Conservation (phyloP, 2,888 invertebrate species). For the Gibbula magus region DNA sequence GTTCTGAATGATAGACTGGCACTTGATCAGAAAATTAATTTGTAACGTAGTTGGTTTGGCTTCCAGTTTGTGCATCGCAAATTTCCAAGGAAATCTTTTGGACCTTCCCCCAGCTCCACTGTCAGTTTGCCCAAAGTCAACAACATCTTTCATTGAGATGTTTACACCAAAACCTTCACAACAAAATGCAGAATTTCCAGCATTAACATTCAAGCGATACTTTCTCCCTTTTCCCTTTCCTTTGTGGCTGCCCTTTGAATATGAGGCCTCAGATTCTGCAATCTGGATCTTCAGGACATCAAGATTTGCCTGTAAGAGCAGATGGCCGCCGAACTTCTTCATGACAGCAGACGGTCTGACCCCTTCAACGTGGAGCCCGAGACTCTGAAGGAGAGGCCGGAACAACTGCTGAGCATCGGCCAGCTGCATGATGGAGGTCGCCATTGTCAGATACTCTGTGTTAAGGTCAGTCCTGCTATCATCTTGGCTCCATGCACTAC, state of each 20-base stretch:
- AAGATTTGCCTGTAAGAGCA: slow-evolving; percentile 81
- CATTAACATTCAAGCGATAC: slow-evolving; percentile 25
- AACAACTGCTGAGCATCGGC: slow-evolving; percentile 87
- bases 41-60: slow-evolving; percentile 86
- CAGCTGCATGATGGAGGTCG: slow-evolving; percentile 77
- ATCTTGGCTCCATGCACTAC: slow-evolving; percentile 71
- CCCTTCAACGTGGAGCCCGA: slow-evolving; percentile 84
- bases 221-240: slow-evolving; percentile 52
- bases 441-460: slow-evolving; percentile 66
- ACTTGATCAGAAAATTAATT: slow-evolving; percentile 90
- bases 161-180: slow-evolving; percentile 94
- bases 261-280: slow-evolving; percentile 86
- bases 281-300: slow-evolving; percentile 85
- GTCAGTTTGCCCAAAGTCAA: slow-evolving; percentile 82
- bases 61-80: slow-evolving; percentile 74
- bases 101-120: slow-evolving; percentile 41
- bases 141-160: slow-evolving; percentile 90
- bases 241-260: slow-evolving; percentile 48
- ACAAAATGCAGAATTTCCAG: slow-evolving; percentile 87
- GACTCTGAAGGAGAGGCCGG: slow-evolving; percentile 90
- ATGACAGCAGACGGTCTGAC: slow-evolving; percentile 81
- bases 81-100: slow-evolving; percentile 52
- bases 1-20: slow-evolving; percentile 92
- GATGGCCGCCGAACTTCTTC: slow-evolving; percentile 90
- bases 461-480: slow-evolving; percentile 65